Percentiles rank a stretch among this genome's conserved stretches.
Conservation (phyloP, 2,113 vertebrate genomes). For the Pterocles orientalis region DNA sequence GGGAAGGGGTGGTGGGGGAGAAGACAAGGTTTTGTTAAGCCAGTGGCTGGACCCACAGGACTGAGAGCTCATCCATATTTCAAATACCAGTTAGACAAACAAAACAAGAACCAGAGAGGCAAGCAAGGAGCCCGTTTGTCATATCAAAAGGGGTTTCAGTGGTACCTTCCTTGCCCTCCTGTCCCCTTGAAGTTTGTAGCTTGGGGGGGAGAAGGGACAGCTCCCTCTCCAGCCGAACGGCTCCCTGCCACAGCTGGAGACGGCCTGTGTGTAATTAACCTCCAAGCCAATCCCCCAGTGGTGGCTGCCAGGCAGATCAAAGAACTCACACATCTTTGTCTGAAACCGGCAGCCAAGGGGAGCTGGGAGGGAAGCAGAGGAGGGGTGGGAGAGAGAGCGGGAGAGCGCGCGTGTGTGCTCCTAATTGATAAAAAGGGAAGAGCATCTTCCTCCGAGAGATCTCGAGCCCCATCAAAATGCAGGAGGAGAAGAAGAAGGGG, state of each 20-base stretch:
- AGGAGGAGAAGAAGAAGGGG: constrained; percentile 22
- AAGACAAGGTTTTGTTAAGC: background rate
- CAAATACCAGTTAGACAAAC: constrained; percentile 73
- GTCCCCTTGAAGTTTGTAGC: constrained; percentile 72
- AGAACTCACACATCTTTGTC: constrained; percentile 74
- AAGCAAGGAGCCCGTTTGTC: constrained; percentile 71
- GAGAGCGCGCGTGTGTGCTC: constrained; percentile 30
- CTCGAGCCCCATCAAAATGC: constrained; percentile 65
- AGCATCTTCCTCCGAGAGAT: constrained; percentile 43
- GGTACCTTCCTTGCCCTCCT: constrained; percentile 64
- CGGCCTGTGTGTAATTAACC: constrained; percentile 74
- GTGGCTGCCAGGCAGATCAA: constrained; percentile 77
- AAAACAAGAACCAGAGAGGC: constrained; percentile 74
- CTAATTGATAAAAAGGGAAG: constrained; percentile 70
- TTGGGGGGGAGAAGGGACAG: constrained; percentile 44
- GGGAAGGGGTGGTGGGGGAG: background rate
- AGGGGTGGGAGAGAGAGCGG: constrained; percentile 40
- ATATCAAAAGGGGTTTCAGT: constrained; percentile 76
- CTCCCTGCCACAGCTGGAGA: constrained; percentile 64
- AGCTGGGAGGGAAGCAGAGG: constrained; percentile 56
- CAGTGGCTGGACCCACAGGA: constrained; percentile 50
- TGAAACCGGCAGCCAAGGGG: constrained; percentile 58
- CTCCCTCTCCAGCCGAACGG: constrained; percentile 46
- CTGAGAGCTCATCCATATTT: constrained; percentile 70
- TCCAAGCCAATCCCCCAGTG: constrained; percentile 70